Percentiles rank a stretch among this genome's conserved stretches.
Conservation (phyloP, 2,888 invertebrate species). For the Diarsia rubi region DNA sequence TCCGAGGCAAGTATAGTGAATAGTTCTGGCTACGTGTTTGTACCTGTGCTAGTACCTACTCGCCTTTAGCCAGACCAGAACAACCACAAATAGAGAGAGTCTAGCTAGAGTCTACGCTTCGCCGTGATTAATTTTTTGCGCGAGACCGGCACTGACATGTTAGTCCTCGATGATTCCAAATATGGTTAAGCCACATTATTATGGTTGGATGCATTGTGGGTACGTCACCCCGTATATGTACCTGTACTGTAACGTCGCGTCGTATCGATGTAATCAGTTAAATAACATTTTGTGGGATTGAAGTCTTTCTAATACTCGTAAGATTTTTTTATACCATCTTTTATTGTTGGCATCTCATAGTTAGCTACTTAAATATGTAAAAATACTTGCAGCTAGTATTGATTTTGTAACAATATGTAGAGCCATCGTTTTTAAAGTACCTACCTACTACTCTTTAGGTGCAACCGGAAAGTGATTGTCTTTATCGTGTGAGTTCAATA, state of each 20-base stretch:
- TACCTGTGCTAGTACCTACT: no score
- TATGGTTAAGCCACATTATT: background rate
- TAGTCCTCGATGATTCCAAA: background rate
- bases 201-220: background rate
- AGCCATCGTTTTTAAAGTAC: background rate
- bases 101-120: background rate
- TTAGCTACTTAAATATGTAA: background rate
- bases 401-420: background rate
- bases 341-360: background rate
- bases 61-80: no score
- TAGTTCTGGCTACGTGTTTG: no score
- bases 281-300: background rate
- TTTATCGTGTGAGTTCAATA: background rate
- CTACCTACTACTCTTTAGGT: background rate
- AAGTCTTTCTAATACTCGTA: background rate
- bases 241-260: no score
- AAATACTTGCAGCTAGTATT: background rate
- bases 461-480: background rate
- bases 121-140: background rate
- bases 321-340: background rate
- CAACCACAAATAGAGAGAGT: no score
- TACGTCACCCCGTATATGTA: background rate
- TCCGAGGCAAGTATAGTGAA: no score
- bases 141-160: background rate
- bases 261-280: background rate